Conservation (phyloP, 2,113 vertebrate genomes). For the Opisthocomus hoazin region DNA sequence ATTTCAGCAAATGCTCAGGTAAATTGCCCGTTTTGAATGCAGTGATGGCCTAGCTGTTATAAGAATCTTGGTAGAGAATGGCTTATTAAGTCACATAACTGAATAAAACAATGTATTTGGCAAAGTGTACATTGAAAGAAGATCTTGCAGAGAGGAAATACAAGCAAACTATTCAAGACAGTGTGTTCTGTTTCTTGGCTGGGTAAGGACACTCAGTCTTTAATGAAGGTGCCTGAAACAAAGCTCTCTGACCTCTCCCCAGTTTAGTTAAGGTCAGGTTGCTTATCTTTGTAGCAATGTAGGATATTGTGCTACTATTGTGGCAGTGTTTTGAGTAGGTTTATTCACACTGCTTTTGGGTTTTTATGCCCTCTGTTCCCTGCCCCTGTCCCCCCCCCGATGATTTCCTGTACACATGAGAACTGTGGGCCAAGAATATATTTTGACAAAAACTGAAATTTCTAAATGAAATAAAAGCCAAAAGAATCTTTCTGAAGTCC, state of each 20-base stretch:
- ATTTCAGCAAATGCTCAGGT: not conserved
- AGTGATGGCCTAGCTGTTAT: not conserved
- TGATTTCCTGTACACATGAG: not conserved
- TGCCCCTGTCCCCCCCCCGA: accelerated
- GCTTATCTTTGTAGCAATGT: not conserved
- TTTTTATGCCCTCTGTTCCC: not conserved
- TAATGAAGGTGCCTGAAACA: not conserved
- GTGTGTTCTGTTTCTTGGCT: not conserved
- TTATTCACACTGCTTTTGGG: not conserved
- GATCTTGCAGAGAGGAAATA: not conserved
- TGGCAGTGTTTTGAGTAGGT: not conserved
- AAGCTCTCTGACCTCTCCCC: not conserved
- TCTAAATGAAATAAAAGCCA: not conserved
- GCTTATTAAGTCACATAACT: not conserved
- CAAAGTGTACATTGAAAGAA: not conserved
- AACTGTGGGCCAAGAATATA: not conserved
- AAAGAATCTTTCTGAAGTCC: not conserved
- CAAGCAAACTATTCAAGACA: not conserved
- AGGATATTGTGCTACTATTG: not conserved
- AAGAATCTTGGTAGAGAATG: not conserved
- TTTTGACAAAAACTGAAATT: not conserved
- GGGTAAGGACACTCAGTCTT: not conserved
- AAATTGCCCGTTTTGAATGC: not conserved
- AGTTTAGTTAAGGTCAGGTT: not conserved
- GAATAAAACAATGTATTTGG: not conserved